These are phyloP conservation scores for Dermolepida albohirtum DNA, from an alignment of 2,888 invertebrate genomes.

Conservation along the genomic window DNA sequence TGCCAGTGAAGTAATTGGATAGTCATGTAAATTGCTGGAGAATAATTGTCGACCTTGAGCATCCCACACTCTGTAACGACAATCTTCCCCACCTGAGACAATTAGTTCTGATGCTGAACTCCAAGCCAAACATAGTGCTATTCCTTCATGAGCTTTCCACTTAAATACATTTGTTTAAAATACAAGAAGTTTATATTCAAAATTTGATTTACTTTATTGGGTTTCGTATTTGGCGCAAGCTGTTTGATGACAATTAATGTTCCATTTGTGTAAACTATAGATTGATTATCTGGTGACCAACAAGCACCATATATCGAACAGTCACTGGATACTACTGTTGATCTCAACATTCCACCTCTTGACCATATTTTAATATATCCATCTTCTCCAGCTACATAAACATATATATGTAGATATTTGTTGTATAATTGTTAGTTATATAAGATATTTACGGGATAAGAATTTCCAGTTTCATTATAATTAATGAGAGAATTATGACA, in stretches of 20 bases:
- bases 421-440: too few species aligned
- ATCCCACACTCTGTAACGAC: constrained; percentile 89
- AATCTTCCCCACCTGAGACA: constrained; percentile 97
- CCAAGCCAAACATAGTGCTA: constrained; percentile 94
- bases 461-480: too few species aligned
- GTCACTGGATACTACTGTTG: constrained; percentile 85
- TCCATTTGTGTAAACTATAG: constrained; percentile 78
- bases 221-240: constrained; percentile 79
- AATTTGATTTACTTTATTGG: constrained; percentile 77
- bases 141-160: constrained; percentile 97
- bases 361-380: constrained; percentile 98
- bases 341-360: constrained; percentile 91
- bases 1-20: constrained; percentile 90
- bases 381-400: constrained; percentile 88
- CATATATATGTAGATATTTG: too few species aligned
- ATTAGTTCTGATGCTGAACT: constrained; percentile 92
- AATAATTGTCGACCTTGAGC: constrained; percentile 88
- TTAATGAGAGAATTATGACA: too few species aligned
- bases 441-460: too few species aligned
- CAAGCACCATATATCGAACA: constrained; percentile 83
- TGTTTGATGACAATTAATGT: constrained; percentile 77
- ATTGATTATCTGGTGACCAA: constrained; percentile 82
- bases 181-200: constrained; percentile 14
- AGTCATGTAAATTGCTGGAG: constrained; percentile 85
- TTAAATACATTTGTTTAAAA: constrained; percentile 58